Base-by-base conservation (phyloP, 30 jellyfish, hydroid and myxozoan genomes). In the Sanderia malayensis region DNA sequence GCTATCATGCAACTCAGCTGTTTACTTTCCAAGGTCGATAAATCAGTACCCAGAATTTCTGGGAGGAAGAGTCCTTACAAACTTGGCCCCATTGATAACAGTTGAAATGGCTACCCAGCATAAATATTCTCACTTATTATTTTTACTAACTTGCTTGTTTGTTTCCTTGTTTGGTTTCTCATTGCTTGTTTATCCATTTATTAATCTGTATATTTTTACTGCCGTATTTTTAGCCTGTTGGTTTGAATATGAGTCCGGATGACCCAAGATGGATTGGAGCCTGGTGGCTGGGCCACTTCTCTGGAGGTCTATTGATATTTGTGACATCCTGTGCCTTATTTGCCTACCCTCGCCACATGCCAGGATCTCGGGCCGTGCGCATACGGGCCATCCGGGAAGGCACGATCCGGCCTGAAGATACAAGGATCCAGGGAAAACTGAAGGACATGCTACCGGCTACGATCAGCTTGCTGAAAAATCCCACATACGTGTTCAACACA, bases 261-360 rank as follows among this genome's bases (percentile, higher is more conserved):
- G 98, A 91, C 68, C 98, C 98, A 0, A 74, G 95, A 63, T 91
- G 98, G 98, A 84, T 91, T 33, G 98, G 98, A 9, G 98, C 98
- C 1, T 91, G 98, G 98, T 91, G 98, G 98, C 80, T 91, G 30
- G 98, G 98, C 18, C 98, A 91, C 59, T 84, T 91, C 73, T 91
- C 86, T 46, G 98, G 98, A 37, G 98, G 95, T 32, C 41, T 91
- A 22, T 69, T 91, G 67, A 91, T 91, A 25, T 79, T 91, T 61
- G 60, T 91, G 26, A 74, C 98, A 18, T 83, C 98, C 0, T 91
- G 94, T 71, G 98, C 98, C 15, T 67, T 91, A 33, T 73, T 91
- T n/a, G 98, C 96, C 15, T 91, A 91, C 65, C 98, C 98, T 15
- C 84, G 93, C 4, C 85, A 94, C 67, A 91, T 91, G 98, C 98